phyloP scores from a whole-genome alignment of 2,113 vertebrate genomes.

The Daphoenositta chrysoptera region DNA sequence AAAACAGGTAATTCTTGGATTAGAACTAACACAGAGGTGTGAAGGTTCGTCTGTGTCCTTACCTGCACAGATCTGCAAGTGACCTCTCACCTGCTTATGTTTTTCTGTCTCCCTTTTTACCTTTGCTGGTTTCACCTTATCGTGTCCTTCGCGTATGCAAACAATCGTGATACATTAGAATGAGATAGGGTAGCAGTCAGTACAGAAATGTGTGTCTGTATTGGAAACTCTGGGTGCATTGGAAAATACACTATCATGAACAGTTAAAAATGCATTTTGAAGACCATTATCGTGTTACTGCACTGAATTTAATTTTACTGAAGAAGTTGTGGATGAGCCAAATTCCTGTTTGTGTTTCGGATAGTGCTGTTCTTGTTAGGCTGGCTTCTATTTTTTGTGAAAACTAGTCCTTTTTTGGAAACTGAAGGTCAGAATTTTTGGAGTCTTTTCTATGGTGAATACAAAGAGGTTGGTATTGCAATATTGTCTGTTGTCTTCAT shows the following conservation, averaged over 20 bases:
- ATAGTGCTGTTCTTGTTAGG: background rate
- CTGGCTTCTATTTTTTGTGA: background rate
- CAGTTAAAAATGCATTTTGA: background rate
- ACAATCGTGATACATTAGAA: fast-evolving
- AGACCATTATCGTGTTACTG: background rate
- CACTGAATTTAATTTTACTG: background rate
- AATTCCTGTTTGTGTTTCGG: background rate
- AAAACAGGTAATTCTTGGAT: background rate
- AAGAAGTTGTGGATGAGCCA: background rate
- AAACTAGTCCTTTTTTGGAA: background rate
- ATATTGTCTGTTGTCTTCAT: background rate
- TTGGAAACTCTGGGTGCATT: background rate
- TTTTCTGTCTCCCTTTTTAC: background rate
- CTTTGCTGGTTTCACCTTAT: background rate
- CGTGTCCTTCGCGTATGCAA: fast-evolving
- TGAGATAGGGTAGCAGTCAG: background rate
- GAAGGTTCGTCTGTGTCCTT: background rate
- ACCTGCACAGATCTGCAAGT: fast-evolving
- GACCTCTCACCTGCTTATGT: background rate
- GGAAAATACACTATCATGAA: background rate
- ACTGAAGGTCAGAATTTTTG: background rate
- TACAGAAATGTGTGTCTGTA: background rate
- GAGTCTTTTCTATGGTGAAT: background rate
- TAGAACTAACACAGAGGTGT: background rate
- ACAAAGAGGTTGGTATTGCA: background rate